Conservation (phyloP, 2,113 vertebrate genomes). For the Vulpes ferrilata region DNA sequence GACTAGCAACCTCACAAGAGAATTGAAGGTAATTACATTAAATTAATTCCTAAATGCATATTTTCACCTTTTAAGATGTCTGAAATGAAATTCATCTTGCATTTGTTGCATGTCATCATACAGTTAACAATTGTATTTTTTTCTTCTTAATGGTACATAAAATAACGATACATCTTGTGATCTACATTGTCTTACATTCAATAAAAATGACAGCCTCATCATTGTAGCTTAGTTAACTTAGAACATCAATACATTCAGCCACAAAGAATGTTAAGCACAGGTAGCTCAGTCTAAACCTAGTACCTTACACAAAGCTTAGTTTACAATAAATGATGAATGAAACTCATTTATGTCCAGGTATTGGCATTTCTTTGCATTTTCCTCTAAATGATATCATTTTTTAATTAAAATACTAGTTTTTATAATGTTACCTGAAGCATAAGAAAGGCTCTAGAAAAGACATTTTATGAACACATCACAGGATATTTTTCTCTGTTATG, state of each 20-base stretch:
- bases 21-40: neutral
- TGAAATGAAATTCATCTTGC: conserved; percentile 26
- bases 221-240: neutral
- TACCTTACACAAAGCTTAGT: neutral
- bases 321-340: neutral
- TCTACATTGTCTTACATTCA: neutral
- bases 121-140: neutral
- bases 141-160: neutral
- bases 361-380: neutral
- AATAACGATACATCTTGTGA: neutral
- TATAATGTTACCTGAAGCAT: neutral
- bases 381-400: neutral
- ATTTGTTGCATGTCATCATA: neutral
- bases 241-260: neutral
- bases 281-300: neutral
- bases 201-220: neutral
- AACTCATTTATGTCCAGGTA: neutral
- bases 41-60: neutral
- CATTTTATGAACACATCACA: neutral
- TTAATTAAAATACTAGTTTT: conserved; percentile 39
- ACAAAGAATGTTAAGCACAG: neutral
- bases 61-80: conserved; percentile 8
- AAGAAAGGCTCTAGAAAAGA: neutral
- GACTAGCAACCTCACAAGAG: neutral
- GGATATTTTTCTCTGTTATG: neutral